Percentiles rank a stretch among this genome's conserved stretches.
Evolutionary conservation across 2,888 invertebrate genomes (phyloP).

Genomic region (Tetheella fluctuosa): DNA sequence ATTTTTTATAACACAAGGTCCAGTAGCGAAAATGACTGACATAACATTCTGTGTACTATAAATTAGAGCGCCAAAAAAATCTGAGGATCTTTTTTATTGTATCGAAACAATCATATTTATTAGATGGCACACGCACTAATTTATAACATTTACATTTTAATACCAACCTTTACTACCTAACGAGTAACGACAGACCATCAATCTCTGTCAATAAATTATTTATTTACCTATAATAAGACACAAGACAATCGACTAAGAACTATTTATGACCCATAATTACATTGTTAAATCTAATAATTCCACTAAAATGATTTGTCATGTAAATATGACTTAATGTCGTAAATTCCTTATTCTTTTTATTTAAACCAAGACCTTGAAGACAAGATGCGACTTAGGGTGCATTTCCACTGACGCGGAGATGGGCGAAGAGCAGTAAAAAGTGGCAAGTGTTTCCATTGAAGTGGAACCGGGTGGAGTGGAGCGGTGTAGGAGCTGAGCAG

Average conservation of each 20-base stretch:
- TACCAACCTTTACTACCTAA: not conserved
- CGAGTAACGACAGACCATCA: not conserved
- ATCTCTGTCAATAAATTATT: constrained; percentile 4
- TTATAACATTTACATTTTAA: not conserved
- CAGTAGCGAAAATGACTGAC: too few relatives aligned
- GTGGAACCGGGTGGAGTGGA: too few relatives aligned
- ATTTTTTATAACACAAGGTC: too few relatives aligned
- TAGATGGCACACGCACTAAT: not conserved
- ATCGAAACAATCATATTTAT: too few relatives aligned
- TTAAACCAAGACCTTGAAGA: not conserved
- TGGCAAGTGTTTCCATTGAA: too few relatives aligned
- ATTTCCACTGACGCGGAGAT: too few relatives aligned
- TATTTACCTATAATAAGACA: not conserved
- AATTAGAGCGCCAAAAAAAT: too few relatives aligned
- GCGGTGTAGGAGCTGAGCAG: too few relatives aligned
- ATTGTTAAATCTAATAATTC: not conserved
- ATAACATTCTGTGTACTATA: too few relatives aligned
- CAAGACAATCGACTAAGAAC: not conserved
- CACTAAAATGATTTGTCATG: not conserved
- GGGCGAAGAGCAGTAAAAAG: too few relatives aligned
- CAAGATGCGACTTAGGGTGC: too few relatives aligned
- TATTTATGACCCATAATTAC: not conserved
- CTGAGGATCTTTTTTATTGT: too few relatives aligned
- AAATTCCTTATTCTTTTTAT: not conserved
- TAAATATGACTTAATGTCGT: not conserved